A percentile compares a stretch with the other conserved stretches of the same genome.
Conservation (phyloP, 2,888 invertebrate genomes). For the Cantharis lateralis region DNA sequence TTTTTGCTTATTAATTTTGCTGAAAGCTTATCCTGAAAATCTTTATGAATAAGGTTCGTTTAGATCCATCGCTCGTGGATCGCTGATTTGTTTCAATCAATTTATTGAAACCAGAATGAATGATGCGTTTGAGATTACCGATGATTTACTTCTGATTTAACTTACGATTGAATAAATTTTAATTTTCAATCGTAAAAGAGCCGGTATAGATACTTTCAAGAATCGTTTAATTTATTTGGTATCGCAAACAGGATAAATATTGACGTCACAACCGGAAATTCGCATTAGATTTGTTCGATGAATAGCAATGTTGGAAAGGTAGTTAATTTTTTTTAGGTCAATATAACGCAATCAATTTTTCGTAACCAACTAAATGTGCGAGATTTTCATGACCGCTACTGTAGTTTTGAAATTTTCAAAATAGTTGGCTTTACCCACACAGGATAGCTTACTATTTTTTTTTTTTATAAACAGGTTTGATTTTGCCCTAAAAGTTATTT, state of each 20-base stretch:
- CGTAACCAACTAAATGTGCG: too few species aligned
- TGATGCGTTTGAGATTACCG: neutral
- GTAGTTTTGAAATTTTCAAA: too few species aligned
- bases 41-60: neutral
- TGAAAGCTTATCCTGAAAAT: neutral
- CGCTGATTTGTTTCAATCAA: neutral
- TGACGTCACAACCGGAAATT: neutral
- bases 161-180: neutral
- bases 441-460: too few species aligned
- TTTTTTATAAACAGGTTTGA: too few species aligned
- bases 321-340: neutral
- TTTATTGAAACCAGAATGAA: neutral
- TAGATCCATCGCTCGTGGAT: neutral
- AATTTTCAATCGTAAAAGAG: neutral
- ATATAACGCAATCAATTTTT: too few species aligned
- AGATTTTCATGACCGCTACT: too few species aligned
- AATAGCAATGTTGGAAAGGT: neutral
- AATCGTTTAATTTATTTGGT: neutral
- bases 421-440: too few species aligned
- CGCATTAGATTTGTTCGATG: neutral
- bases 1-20: neutral
- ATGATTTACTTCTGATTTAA: neutral
- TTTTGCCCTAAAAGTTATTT: neutral
- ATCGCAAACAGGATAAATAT: neutral
- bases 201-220: neutral